A percentile compares a stretch with the other conserved stretches of the same genome.
These are phyloP conservation scores for Illadopsis cleaveri DNA, from an alignment of 2,113 vertebrate species.

Conservation along the genomic window DNA sequence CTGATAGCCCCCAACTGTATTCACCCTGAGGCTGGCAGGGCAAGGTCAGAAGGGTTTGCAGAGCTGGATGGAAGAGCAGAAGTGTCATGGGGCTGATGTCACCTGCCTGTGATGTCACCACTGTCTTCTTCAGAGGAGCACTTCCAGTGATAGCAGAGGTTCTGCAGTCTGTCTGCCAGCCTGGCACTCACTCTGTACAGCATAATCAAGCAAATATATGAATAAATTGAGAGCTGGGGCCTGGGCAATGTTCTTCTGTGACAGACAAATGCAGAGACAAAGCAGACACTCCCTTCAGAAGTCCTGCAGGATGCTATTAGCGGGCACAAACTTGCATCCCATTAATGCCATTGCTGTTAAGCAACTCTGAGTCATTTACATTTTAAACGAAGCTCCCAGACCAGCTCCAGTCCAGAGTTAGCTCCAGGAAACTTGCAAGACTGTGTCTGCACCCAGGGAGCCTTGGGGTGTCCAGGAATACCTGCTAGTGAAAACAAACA, in stretches of 20 bases:
- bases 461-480: background rate
- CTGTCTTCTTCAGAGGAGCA: background rate
- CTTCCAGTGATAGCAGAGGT: constrained; percentile 16
- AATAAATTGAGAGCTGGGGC: constrained; percentile 36
- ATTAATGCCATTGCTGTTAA: constrained; percentile 19
- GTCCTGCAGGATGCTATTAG: constrained; percentile 19
- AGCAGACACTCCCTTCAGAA: constrained; percentile 38
- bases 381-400: background rate
- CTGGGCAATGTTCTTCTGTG: constrained; percentile 29
- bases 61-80: background rate
- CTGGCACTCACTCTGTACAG: background rate
- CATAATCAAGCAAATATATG: constrained; percentile 50
- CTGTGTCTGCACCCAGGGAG: background rate
- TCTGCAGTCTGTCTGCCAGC: constrained; percentile 36
- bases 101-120: background rate
- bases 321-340: background rate
- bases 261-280: constrained; percentile 53
- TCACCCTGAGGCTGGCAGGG: background rate
- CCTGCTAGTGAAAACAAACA: background rate
- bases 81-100: constrained; percentile 1
- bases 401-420: background rate
- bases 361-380: background rate
- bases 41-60: background rate
- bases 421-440: background rate
- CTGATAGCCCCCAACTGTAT: fast-evolving